A percentile compares a stretch with the other conserved stretches of the same genome.
Conservation (phyloP, 2,113 vertebrate species). For the Ageneiosus marmoratus region DNA sequence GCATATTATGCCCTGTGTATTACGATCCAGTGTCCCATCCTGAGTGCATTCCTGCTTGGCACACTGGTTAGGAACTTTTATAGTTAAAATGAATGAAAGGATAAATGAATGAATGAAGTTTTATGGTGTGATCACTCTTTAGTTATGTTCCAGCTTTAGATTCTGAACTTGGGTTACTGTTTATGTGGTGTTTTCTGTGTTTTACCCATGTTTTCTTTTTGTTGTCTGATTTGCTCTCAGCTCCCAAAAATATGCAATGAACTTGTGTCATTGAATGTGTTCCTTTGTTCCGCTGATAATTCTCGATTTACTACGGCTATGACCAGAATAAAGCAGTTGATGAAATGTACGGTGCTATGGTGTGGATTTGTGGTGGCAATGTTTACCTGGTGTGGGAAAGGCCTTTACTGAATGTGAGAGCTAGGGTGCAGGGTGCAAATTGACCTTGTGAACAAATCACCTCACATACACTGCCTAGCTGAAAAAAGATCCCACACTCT, state of each 20-base stretch:
- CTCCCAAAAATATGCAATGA: not conserved
- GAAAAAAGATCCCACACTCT: too few species aligned
- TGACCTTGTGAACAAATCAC: not conserved
- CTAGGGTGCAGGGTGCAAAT: too few species aligned
- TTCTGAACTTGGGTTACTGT: not conserved
- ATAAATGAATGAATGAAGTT: not conserved
- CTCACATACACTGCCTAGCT: too few species aligned
- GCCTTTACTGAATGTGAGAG: slow-evolving; percentile 37
- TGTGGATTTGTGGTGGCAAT: slow-evolving; percentile 10
- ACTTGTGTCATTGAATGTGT: not conserved
- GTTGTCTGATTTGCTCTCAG: not conserved
- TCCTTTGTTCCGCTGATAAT: not conserved
- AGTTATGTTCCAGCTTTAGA: not conserved
- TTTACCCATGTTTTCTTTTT: not conserved
- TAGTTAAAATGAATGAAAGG: too few species aligned
- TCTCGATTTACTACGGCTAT: not conserved
- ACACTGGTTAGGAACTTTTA: not conserved
- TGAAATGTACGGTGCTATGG: slow-evolving; percentile 46
- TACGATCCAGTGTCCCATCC: not conserved
- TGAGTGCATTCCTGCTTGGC: too few species aligned
- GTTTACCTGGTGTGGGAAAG: slow-evolving; percentile 38
- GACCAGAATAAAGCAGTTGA: not conserved
- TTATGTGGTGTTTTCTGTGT: too few species aligned
- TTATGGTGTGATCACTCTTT: not conserved
- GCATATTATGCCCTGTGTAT: not conserved